Conservation (phyloP, 2,113 vertebrate species). For the Archocentrus centrarchus region DNA sequence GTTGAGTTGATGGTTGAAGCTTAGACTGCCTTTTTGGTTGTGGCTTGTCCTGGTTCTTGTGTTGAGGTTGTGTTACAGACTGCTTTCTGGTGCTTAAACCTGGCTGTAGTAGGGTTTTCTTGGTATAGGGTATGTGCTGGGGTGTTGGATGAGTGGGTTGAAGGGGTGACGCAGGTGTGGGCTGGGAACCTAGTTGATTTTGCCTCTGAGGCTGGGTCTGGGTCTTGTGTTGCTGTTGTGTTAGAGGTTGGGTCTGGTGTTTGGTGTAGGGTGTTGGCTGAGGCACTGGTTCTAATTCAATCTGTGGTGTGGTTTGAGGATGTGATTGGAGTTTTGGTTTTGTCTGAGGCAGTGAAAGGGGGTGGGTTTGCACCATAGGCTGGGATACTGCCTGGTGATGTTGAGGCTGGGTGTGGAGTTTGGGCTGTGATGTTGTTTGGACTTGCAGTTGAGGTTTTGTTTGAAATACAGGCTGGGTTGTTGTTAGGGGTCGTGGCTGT, state of each 20-base stretch:
- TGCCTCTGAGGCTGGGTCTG: background rate
- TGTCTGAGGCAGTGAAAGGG: background rate
- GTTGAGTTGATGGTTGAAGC: background rate
- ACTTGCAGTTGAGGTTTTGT: background rate
- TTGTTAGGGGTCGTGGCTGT: constrained; percentile 1
- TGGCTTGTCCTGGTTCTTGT: background rate
- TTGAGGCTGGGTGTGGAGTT: background rate
- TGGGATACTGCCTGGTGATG: constrained; percentile 9
- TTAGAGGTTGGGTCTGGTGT: background rate
- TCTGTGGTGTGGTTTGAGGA: constrained; percentile 11
- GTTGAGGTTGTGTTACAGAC: background rate
- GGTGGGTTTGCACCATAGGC: background rate
- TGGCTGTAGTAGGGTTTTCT: background rate
- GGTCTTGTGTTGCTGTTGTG: constrained; percentile 14
- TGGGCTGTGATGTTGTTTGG: background rate
- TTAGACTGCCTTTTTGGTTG: constrained; percentile 3
- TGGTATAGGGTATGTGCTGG: background rate
- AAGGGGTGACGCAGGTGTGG: background rate
- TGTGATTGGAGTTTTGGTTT: background rate
- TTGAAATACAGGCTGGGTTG: background rate
- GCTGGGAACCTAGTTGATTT: constrained; percentile 10
- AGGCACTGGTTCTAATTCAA: background rate
- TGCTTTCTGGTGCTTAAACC: background rate
- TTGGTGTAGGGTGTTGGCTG: constrained; percentile 15
- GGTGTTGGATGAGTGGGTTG: background rate